Percentiles rank a stretch among this genome's conserved stretches.
These are phyloP conservation scores for Pandion haliaetus DNA, from an alignment of 2,113 vertebrate species.

Conservation along the genomic window DNA sequence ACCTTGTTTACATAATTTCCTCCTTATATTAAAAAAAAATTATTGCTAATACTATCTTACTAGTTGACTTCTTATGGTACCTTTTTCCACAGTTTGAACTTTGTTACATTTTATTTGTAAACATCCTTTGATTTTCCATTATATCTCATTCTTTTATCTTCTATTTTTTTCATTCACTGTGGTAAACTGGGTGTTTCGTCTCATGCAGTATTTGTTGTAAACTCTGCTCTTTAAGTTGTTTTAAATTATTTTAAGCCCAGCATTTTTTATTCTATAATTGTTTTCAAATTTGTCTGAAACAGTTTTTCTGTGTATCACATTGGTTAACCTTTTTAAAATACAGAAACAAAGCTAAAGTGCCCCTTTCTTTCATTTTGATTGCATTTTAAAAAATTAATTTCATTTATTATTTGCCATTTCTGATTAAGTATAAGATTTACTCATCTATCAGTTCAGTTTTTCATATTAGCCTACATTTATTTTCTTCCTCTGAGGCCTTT, in stretches of 20 bases:
- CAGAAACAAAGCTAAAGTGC: not conserved
- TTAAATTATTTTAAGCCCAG: not conserved
- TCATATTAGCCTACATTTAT: not conserved
- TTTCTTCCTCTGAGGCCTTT: not conserved
- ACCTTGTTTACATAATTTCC: not conserved
- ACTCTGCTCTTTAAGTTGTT: not conserved
- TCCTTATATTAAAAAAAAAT: not conserved
- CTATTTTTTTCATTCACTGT: not conserved
- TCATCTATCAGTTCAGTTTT: not conserved
- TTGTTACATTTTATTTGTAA: not conserved
- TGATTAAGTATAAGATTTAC: not conserved
- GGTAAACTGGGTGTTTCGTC: not conserved
- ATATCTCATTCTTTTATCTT: not conserved
- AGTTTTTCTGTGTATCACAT: not conserved
- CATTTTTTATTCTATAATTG: not conserved
- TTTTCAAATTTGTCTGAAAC: not conserved
- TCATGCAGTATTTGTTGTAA: not conserved
- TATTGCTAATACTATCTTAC: not conserved
- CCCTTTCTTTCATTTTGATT: not conserved
- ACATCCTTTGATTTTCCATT: not conserved
- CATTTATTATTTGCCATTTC: not conserved
- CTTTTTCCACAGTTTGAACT: not conserved
- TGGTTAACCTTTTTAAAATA: not conserved
- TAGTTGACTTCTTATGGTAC: not conserved
- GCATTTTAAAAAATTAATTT: not conserved